Conservation (phyloP, 2,888 invertebrate genomes). For the Ennomos quercinarius region DNA sequence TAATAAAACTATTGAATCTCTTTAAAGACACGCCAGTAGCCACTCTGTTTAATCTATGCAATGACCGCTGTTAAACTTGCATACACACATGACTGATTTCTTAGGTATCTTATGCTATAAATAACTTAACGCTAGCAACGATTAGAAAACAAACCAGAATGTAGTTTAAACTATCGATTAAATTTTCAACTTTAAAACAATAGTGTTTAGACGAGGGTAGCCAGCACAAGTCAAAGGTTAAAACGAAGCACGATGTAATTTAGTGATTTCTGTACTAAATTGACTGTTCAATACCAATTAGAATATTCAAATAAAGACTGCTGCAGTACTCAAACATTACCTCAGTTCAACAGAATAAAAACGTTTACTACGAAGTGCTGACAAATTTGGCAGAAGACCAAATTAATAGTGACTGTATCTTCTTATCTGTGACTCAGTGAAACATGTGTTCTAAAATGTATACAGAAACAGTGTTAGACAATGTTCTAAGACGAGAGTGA, state of each 20-base stretch:
- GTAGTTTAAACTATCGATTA: not conserved
- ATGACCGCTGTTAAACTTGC: too few species aligned
- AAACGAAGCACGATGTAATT: slow-evolving; percentile 29
- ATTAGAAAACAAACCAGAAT: slow-evolving; percentile 5
- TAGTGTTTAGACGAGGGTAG: slow-evolving; percentile 19
- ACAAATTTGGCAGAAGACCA: slow-evolving; percentile 36
- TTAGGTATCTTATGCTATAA: too few species aligned
- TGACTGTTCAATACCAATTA: slow-evolving; percentile 6
- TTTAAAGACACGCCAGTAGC: too few species aligned
- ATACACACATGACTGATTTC: too few species aligned
- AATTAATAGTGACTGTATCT: slow-evolving; percentile 37
- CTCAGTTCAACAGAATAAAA: slow-evolving; percentile 33
- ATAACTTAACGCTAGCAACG: not conserved
- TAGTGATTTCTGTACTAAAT: slow-evolving; percentile 30
- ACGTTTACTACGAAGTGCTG: slow-evolving; percentile 21
- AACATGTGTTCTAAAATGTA: slow-evolving; percentile 59
- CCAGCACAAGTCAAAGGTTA: slow-evolving; percentile 34
- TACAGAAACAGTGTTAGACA: slow-evolving; percentile 38
- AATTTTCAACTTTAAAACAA: slow-evolving; percentile 10
- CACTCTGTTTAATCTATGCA: too few species aligned
- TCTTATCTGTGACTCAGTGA: slow-evolving; percentile 57
- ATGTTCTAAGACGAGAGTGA: slow-evolving; percentile 58
- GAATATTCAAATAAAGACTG: slow-evolving; percentile 39
- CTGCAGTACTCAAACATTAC: slow-evolving; percentile 33
- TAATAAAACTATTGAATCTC: too few species aligned